These are phyloP conservation scores for Neoaliturus tenellus DNA, from an alignment of 2,888 invertebrate species.

Conservation along the genomic window DNA sequence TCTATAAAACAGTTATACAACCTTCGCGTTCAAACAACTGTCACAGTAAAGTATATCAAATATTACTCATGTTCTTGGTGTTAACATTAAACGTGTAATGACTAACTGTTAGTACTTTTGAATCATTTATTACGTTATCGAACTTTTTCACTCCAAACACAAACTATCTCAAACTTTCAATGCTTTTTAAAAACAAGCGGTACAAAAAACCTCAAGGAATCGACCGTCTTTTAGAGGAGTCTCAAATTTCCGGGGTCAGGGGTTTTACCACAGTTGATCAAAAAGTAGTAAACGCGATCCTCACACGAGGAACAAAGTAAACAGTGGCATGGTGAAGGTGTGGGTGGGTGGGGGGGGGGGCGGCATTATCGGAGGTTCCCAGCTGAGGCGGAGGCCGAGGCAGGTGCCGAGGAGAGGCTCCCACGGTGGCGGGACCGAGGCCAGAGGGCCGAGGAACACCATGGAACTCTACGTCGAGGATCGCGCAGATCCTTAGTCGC, in stretches of 20 bases:
- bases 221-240: neutral
- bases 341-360: neutral
- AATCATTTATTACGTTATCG: too few relatives aligned
- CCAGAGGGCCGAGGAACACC: too few relatives aligned
- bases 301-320: neutral
- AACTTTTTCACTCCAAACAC: too few relatives aligned
- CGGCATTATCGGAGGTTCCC: slow-evolving; percentile 4
- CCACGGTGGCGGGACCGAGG: neutral
- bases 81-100: too few relatives aligned
- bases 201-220: neutral
- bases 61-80: too few relatives aligned
- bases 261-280: neutral
- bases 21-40: too few relatives aligned
- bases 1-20: too few relatives aligned
- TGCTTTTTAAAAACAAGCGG: neutral
- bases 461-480: too few relatives aligned
- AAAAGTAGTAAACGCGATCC: slow-evolving; percentile 32
- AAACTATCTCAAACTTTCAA: neutral
- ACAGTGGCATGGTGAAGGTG: neutral
- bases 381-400: neutral
- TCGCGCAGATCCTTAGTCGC: too few relatives aligned
- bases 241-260: neutral
- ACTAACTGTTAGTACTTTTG: too few relatives aligned
- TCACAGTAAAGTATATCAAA: too few relatives aligned
- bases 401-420: slow-evolving; percentile 21